Evolutionary conservation across 2,113 vertebrate species (phyloP), one percentile per base, ranked within the genome.

Genomic region (Pelecanus crispus): DNA sequence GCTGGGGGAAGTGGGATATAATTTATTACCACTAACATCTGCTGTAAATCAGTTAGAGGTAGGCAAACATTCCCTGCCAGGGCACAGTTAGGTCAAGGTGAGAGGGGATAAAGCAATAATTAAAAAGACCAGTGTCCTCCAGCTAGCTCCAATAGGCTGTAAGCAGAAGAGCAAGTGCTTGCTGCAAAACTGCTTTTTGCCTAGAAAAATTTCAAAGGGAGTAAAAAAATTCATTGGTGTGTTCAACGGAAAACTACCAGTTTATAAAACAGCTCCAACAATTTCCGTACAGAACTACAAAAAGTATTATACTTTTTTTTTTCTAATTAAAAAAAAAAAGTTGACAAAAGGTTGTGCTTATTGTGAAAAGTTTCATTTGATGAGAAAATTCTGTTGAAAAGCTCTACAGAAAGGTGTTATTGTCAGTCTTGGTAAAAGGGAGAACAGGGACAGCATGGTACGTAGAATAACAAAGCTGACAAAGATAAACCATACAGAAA

Each of bases 1-100:
- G 32, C 36, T 82, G 73, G 19, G 80, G 87, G 91, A 97, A 95
- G 74, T 25, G 87, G 89, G 78, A 92, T 97, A 95, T 95, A 95
- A 97, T 95, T 94, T 96, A 95, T 97, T 96, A 91, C 89, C 62
- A 70, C 92, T 92, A 96, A 96, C 95, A 95, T 97, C 93, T 97
- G 96, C 95, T 91, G 81, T 94, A 97, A 92, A 96, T 97, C 94
- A 96, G 94, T 95, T 89, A 90, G 94, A 95, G 85, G 91, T 94
- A 97, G 91, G 85, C 94, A 97, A 97, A 96, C 94, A 95, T 96
- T 96, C 95, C 59, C 87, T 90, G 75, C 78, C 47, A 88, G 91
- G 84, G 91, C 94, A 96, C 50, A 52, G 79, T 88, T 86, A 95
- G 95, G 91, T 97, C 96, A 97, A 95, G 96, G 96, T 97, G 94